Base-by-base conservation (phyloP, 1,140 invertebrate genomes). In the Euglossa dilemma region DNA sequence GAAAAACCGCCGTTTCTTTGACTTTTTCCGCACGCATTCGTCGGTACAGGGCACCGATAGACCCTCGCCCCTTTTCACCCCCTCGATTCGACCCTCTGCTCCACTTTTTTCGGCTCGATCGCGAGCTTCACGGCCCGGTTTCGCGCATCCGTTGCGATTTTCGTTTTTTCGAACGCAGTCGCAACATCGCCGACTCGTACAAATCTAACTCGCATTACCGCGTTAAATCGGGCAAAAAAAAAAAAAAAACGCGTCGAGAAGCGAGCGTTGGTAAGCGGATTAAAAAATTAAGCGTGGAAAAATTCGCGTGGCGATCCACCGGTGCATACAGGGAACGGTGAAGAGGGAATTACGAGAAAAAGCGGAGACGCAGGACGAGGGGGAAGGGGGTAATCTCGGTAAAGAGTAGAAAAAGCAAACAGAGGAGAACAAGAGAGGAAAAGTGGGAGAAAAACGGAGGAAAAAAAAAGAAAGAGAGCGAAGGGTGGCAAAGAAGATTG, bases 271-370 rank as follows among this genome's bases (percentile, higher is more conserved):
- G 28, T 47, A 83, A 78, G 28, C 16, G 52, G 18, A 75, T 86
- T 83, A 78, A 85, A 77, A 85, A 86, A 86, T 87, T 86, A 83
- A 75, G 69, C 80, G 80, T 28, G 45, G 80, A 77, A 72, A 86
- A 75, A 83, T 78, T 86, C 59, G 45, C 64, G 73, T 36, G 75
- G 20, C 25, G 63, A 23, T 45, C 28, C 74, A 18, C 59, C 9
- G 8, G 23, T 11, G 59, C 8, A 2, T 2, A 23, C 36, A 23
- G 2, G 18, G 20, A 11, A 25, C 25, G 23, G 36, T 45, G n/a
- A 6, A n/a, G 20, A 45, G 20, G 12, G 23, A 36, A 7, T 5
- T 14, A 36, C 8, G 3, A 43, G 14, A 23, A 11, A 3, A 23
- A 16, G 1, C 1, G 0, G 20, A 4, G 14, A 28, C 3, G 25